These are phyloP conservation scores for Dynastes maya DNA, from an alignment of 2,888 invertebrate genomes.

Conservation along the genomic window DNA sequence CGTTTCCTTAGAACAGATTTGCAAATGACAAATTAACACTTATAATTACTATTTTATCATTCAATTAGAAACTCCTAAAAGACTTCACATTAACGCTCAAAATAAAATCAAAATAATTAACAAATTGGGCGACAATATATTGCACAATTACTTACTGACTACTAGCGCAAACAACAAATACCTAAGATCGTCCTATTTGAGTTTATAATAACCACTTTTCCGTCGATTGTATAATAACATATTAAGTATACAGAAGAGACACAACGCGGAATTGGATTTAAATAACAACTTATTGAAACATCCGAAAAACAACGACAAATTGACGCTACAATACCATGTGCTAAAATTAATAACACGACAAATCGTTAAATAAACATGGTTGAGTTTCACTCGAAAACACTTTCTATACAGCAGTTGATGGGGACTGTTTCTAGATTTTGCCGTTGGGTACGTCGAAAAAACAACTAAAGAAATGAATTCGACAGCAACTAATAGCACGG, in stretches of 20 bases:
- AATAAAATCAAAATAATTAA: background rate
- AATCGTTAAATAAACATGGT: too few species aligned
- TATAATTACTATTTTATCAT: too few species aligned
- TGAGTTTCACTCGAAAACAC: constrained; percentile 10
- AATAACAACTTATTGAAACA: too few species aligned
- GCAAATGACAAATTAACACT: too few species aligned
- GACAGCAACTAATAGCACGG: too few species aligned
- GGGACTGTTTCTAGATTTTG: background rate
- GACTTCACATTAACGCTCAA: too few species aligned
- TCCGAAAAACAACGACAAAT: background rate
- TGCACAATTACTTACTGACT: background rate
- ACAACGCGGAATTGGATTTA: too few species aligned
- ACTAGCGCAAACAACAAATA: background rate
- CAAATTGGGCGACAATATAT: background rate
- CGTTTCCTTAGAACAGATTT: too few species aligned
- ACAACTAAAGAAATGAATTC: too few species aligned
- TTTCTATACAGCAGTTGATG: background rate
- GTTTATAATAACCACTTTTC: background rate
- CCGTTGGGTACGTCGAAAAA: too few species aligned
- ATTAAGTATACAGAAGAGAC: too few species aligned
- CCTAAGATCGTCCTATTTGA: background rate
- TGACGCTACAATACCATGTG: background rate
- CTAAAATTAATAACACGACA: constrained; percentile 13
- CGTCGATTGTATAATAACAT: background rate
- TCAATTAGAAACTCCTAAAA: too few species aligned